Conservation (phyloP, 2,797 vertebrate genomes). For the Ctenochaetus hawaiiensis region DNA sequence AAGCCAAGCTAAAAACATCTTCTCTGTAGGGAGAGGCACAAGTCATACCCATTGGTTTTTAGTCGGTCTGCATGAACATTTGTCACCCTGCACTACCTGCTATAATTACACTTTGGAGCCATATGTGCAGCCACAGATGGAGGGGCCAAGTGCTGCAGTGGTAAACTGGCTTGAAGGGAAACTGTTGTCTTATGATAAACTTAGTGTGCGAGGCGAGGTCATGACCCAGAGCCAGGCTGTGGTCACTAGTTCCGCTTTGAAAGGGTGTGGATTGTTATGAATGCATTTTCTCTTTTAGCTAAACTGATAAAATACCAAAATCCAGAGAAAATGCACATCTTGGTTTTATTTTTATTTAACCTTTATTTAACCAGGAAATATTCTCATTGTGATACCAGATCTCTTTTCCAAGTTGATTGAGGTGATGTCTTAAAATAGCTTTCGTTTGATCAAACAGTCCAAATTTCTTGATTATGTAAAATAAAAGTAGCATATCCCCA, state of each 20-base stretch:
- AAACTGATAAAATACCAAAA: not conserved
- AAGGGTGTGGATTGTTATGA: not conserved
- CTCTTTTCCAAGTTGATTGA: too few species aligned
- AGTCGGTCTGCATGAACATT: too few species aligned
- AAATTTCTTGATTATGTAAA: not conserved
- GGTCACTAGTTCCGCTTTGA: not conserved
- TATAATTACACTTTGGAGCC: not conserved
- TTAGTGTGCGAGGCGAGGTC: constrained; percentile 9
- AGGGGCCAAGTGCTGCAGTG: not conserved
- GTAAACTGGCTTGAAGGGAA: not conserved
- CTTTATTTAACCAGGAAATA: too few species aligned
- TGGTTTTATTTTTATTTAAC: too few species aligned
- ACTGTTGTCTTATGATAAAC: constrained; percentile 34
- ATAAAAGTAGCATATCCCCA: not conserved
- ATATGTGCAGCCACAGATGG: not conserved
- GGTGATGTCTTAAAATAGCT: not conserved
- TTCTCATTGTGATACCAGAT: too few species aligned
- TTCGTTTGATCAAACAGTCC: not conserved
- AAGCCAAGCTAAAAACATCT: not conserved
- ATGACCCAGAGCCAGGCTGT: constrained; percentile 7
- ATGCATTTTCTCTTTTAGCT: not conserved
- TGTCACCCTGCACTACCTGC: too few species aligned
- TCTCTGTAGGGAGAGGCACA: not conserved
- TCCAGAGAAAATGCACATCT: not conserved
- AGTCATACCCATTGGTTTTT: not conserved